A percentile compares a stretch with the other conserved stretches of the same genome.
Evolutionary conservation across 2,888 invertebrate genomes (phyloP).

Genomic region (Bombylius major): DNA sequence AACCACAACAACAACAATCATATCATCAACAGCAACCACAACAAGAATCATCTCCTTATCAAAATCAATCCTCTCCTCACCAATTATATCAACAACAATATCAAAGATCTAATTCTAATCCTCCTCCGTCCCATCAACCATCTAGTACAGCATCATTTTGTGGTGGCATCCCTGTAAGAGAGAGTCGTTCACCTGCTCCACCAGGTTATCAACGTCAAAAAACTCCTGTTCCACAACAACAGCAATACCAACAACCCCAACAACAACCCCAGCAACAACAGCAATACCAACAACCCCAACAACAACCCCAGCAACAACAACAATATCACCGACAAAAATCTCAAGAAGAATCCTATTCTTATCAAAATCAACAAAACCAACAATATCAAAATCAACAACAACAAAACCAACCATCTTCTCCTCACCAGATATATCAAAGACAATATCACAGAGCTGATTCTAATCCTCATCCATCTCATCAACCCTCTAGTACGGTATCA

Average conservation of each 20-base stretch:
- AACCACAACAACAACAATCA: constrained; percentile 4
- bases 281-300: constrained; percentile 15
- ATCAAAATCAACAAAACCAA: constrained; percentile 10
- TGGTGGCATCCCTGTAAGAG: neutral
- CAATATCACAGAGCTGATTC: constrained; percentile 4
- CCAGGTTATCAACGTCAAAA: neutral
- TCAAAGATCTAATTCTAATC: neutral
- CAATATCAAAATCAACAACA: constrained; percentile 10
- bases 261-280: constrained; percentile 26
- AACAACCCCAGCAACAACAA: neutral
- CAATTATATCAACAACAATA: constrained; percentile 24
- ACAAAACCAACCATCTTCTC: constrained; percentile 3
- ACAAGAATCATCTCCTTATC: neutral
- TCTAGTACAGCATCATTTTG: neutral
- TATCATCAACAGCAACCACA: constrained; percentile 4
- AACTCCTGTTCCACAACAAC: neutral
- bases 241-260: constrained; percentile 1
- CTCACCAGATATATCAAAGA: neutral
- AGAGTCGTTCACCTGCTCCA: neutral
- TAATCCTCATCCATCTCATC: neutral
- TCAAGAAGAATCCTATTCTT: neutral
- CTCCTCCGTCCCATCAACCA: neutral
- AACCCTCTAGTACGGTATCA: constrained; percentile 10
- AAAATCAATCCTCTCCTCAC: constrained; percentile 17
- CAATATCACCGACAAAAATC: constrained; percentile 5